These are phyloP conservation scores for Oxytorus armatus DNA, from an alignment of 2,888 invertebrate species.

Conservation along the genomic window DNA sequence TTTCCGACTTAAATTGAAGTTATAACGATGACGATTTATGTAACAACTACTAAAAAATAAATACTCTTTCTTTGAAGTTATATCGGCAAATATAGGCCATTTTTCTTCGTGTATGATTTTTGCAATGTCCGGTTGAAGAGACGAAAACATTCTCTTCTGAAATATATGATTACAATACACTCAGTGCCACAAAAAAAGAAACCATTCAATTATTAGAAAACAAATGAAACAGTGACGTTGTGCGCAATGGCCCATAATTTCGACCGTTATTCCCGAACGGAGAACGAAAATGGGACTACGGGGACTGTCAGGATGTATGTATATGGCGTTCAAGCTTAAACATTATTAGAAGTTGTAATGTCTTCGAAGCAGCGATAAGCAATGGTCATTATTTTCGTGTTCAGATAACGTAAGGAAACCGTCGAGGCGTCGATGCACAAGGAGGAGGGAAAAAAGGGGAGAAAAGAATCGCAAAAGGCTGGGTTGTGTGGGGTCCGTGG, in stretches of 20 bases:
- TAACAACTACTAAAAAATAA: no score
- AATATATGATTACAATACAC: neutral
- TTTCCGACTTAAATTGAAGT: no score
- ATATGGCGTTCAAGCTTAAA: constrained; percentile 68
- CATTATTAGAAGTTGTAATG: constrained; percentile 83
- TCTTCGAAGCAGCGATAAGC: constrained; percentile 79
- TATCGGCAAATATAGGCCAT: no score
- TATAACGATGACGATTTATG: no score
- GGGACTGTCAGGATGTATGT: constrained; percentile 41
- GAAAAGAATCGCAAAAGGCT: constrained; percentile 37
- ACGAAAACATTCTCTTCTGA: neutral
- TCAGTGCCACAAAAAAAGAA: neutral
- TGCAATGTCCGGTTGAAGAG: no score
- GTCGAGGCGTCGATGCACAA: constrained; percentile 59
- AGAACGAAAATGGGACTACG: constrained; percentile 7
- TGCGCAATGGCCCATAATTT: neutral
- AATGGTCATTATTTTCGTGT: constrained; percentile 83
- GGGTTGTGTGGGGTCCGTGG: constrained; percentile 6
- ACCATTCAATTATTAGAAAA: neutral
- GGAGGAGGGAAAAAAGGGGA: constrained; percentile 19
- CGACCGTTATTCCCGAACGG: neutral
- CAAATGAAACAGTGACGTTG: neutral
- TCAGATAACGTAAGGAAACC: constrained; percentile 79
- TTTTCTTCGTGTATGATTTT: no score
- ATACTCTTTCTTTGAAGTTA: no score